phyloP scores from a whole-genome alignment of 2,113 vertebrate species.

The cattle (Bos taurus) region DNA sequence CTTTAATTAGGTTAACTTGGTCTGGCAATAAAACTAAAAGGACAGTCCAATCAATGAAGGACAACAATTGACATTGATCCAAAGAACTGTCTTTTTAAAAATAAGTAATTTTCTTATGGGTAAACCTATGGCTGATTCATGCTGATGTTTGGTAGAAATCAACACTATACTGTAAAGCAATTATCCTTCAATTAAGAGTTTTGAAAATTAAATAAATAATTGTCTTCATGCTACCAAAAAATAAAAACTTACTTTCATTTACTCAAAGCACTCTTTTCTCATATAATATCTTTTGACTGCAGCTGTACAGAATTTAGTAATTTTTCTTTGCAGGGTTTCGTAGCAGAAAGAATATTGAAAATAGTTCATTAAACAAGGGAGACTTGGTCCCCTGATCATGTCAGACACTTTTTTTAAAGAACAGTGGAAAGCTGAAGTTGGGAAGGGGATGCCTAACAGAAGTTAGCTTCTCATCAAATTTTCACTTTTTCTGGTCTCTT shows the following conservation, averaged over 20 bases:
- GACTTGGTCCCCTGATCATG: neutral
- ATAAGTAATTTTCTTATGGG: neutral
- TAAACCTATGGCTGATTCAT: neutral
- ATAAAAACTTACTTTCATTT: neutral
- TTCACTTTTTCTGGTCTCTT: neutral
- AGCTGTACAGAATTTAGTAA: neutral
- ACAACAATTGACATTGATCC: neutral
- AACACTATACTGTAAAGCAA: neutral
- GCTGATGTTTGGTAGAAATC: neutral
- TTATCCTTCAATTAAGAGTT: neutral
- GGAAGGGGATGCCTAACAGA: neutral
- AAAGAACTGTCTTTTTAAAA: neutral
- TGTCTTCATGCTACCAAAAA: neutral
- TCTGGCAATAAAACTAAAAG: neutral
- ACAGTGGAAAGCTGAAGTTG: neutral
- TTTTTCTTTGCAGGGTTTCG: neutral
- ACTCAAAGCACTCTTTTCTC: neutral
- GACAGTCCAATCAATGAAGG: neutral
- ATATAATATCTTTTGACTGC: neutral
- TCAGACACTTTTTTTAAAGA: slow-evolving; percentile 20
- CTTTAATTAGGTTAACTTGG: neutral
- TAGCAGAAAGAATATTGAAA: neutral
- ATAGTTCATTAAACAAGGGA: neutral
- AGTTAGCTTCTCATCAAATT: neutral
- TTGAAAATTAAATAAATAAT: neutral